phyloP scores from a whole-genome alignment of 2,113 vertebrate species.

The Paedocypris sp. region DNA sequence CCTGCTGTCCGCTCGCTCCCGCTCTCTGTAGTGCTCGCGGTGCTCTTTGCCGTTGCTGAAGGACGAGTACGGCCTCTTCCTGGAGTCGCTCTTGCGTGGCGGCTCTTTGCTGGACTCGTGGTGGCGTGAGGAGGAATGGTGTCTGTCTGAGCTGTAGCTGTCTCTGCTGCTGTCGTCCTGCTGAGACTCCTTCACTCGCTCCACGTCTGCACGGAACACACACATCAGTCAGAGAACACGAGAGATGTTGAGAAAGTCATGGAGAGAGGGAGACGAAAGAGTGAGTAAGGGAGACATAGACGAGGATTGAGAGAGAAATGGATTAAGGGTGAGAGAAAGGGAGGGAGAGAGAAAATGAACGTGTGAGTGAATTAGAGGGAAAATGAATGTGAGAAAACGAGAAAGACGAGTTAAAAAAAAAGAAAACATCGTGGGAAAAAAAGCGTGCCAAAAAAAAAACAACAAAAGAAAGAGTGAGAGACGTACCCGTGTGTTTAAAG shows the following conservation, averaged over 20 bases:
- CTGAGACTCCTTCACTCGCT: constrained; percentile 82
- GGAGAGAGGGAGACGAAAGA: too few species aligned
- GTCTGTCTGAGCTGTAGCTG: constrained; percentile 89
- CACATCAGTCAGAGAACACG: too few species aligned
- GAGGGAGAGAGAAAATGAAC: too few species aligned
- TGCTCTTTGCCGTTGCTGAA: constrained; percentile 97
- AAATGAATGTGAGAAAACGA: too few species aligned
- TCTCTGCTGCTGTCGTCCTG: constrained; percentile 95
- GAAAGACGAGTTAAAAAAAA: too few species aligned
- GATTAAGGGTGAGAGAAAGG: too few species aligned
- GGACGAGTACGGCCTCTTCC: constrained; percentile 81
- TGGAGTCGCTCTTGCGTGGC: constrained; percentile 71
- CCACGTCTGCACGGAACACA: constrained; percentile 63
- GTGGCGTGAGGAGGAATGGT: constrained; percentile 69
- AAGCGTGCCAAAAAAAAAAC: not conserved
- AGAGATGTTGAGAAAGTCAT: too few species aligned
- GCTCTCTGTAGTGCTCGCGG: constrained; percentile 70
- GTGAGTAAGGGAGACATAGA: too few species aligned
- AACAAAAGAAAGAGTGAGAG: too few species aligned
- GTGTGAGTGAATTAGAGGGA: too few species aligned
- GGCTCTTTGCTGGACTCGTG: constrained; percentile 78
- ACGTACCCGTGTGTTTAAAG: constrained; percentile 79
- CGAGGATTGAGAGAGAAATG: too few species aligned
- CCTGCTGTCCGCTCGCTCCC: constrained; percentile 65
- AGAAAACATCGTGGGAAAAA: too few species aligned